phyloP scores from a whole-genome alignment of 2,797 vertebrate genomes.

The Eupleurogrammus muticus region DNA sequence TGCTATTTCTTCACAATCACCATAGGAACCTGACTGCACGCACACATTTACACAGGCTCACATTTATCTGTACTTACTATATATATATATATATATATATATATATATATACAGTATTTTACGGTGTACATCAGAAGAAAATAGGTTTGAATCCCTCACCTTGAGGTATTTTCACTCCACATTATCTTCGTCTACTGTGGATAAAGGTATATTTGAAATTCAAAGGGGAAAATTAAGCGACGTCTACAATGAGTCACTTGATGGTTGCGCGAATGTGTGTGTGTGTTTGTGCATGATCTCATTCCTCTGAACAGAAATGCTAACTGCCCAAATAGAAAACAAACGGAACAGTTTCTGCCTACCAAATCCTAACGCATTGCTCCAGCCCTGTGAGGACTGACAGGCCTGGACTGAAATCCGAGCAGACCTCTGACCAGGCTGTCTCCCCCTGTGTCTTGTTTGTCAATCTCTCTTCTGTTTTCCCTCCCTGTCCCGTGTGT shows the following conservation, averaged over 20 bases:
- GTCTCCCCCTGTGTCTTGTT: constrained; percentile 40
- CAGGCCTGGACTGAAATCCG: constrained; percentile 43
- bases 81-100: too few relatives aligned
- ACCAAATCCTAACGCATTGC: constrained; percentile 14
- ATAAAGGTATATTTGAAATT: constrained; percentile 14
- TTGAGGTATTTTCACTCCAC: too few relatives aligned
- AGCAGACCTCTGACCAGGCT: constrained; percentile 52
- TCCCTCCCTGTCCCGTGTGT: constrained; percentile 25
- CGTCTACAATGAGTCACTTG: constrained; percentile 11
- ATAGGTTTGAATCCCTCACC: too few relatives aligned
- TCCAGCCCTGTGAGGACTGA: constrained; percentile 38
- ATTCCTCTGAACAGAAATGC: constrained; percentile 2
- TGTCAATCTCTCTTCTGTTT: constrained; percentile 46
- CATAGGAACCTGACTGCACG: constrained; percentile 54
- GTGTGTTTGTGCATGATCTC: constrained; percentile 26
- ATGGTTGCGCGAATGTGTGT: constrained; percentile 13
- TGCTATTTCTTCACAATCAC: constrained; percentile 46
- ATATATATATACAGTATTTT: too few relatives aligned
- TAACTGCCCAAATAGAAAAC: constrained; percentile 7
- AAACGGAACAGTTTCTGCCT: constrained; percentile 21
- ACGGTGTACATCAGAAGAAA: too few relatives aligned
- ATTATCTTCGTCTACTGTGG: neutral
- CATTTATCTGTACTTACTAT: too few relatives aligned
- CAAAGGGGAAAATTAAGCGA: neutral
- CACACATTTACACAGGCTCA: constrained; percentile 12